Evolutionary conservation across 2,888 invertebrate genomes (phyloP).

Genomic region (Aproaerema taeniolella): DNA sequence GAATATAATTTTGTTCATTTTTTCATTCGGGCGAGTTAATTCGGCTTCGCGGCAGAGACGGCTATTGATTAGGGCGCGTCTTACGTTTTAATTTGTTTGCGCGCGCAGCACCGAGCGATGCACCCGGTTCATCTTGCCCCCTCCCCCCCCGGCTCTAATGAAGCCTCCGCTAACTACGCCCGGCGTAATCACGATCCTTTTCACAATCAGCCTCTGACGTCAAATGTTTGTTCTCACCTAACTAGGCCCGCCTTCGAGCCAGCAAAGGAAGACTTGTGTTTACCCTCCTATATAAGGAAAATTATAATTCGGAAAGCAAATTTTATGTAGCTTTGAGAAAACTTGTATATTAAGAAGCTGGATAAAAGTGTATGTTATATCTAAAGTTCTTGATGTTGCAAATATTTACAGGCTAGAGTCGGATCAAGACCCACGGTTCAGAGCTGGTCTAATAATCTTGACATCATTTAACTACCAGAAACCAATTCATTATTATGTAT

Average conservation of each 20-base stretch:
- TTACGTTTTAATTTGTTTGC: constrained; percentile 78
- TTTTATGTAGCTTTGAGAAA: constrained; percentile 10
- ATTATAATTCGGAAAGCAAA: constrained; percentile 17
- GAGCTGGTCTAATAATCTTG: no score
- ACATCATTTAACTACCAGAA: no score
- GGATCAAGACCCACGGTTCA: no score
- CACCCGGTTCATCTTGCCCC: constrained; percentile 63
- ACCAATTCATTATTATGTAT: no score
- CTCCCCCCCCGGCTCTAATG: constrained; percentile 48
- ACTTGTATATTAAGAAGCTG: no score
- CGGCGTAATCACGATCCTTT: constrained; percentile 59
- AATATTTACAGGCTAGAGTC: no score
- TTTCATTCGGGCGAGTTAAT: constrained; percentile 77
- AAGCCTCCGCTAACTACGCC: constrained; percentile 63
- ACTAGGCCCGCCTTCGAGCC: constrained; percentile 12
- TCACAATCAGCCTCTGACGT: constrained; percentile 56
- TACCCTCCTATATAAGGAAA: constrained; percentile 31
- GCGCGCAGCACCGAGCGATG: constrained; percentile 66
- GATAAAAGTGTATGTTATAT: no score
- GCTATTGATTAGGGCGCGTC: constrained; percentile 78
- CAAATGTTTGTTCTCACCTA: constrained; percentile 41
- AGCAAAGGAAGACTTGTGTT: constrained; percentile 28
- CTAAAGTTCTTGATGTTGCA: no score
- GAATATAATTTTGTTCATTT: constrained; percentile 78
- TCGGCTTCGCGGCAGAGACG: constrained; percentile 72